phyloP scores from a whole-genome alignment of 2,888 invertebrate genomes.

The Chouioia cunea region DNA sequence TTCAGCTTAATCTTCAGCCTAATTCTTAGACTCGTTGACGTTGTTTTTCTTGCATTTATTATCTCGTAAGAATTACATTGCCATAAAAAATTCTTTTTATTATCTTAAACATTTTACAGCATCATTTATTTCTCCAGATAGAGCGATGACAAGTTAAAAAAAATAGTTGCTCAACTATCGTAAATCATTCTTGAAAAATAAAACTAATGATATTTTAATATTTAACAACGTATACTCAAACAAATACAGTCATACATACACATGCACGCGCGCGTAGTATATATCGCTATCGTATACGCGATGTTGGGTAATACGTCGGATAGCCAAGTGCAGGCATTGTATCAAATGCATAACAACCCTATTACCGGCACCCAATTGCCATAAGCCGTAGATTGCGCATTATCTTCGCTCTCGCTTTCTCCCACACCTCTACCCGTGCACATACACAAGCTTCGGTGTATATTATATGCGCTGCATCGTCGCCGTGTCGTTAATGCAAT shows the following conservation, averaged over 20 bases:
- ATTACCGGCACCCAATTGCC: constrained; percentile 59
- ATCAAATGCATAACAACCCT: constrained; percentile 61
- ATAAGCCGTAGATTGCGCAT: constrained; percentile 61
- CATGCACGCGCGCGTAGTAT: too few species aligned
- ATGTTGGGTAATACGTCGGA: too few species aligned
- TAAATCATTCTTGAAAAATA: too few species aligned
- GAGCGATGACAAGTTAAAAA: neutral
- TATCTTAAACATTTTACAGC: neutral
- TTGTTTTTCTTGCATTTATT: neutral
- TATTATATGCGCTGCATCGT: constrained; percentile 2
- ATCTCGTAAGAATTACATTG: too few species aligned
- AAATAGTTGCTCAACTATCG: too few species aligned
- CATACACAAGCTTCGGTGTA: neutral
- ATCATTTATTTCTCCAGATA: neutral
- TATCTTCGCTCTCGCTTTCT: constrained; percentile 50
- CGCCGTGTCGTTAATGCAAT: constrained; percentile 51
- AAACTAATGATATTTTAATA: too few species aligned
- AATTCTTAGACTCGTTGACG: constrained; percentile 31
- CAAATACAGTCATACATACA: too few species aligned
- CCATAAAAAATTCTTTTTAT: too few species aligned
- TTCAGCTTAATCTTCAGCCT: constrained; percentile 36
- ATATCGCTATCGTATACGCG: too few species aligned
- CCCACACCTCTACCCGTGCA: neutral
- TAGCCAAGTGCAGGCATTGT: constrained; percentile 48
- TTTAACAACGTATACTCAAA: too few species aligned